Conservation (phyloP, 2,888 invertebrate genomes). For the Homarus gammarus region DNA sequence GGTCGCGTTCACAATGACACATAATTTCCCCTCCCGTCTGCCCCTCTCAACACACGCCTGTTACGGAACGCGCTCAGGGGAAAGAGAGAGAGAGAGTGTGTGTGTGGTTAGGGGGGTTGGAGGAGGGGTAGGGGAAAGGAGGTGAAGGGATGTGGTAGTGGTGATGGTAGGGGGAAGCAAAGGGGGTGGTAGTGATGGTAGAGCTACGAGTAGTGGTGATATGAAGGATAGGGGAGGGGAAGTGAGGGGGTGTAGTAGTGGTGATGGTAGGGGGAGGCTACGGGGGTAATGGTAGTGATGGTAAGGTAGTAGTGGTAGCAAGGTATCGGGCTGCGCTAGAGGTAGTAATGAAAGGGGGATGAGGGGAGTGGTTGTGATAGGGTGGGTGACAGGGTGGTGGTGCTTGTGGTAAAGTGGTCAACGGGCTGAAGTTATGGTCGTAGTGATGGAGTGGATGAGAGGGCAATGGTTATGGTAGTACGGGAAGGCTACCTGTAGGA, state of each 20-base stretch:
- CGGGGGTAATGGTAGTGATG: too few relatives aligned
- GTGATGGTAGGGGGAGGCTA: not conserved
- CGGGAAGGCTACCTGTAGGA: not conserved
- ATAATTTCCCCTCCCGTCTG: slow-evolving; percentile 55
- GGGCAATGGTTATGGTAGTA: not conserved
- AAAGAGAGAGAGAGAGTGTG: not conserved
- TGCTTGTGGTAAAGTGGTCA: not conserved
- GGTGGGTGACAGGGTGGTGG: not conserved
- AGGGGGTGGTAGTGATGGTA: not conserved
- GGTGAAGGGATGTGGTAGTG: not conserved
- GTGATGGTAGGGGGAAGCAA: not conserved
- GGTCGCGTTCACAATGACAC: slow-evolving; percentile 55
- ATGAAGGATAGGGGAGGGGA: not conserved
- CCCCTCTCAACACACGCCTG: slow-evolving; percentile 28
- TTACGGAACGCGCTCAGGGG: not conserved
- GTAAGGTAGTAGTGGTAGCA: too few relatives aligned
- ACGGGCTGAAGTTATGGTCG: not conserved
- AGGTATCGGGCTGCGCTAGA: too few relatives aligned
- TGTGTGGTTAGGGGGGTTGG: not conserved
- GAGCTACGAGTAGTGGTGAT: not conserved
- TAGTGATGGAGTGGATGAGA: not conserved
- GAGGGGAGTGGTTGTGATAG: not conserved
- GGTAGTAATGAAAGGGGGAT: too few relatives aligned
- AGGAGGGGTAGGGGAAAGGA: not conserved
- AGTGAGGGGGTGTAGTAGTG: not conserved